Base-by-base conservation (phyloP, 2,888 invertebrate species). In the Acronicta aceris region DNA sequence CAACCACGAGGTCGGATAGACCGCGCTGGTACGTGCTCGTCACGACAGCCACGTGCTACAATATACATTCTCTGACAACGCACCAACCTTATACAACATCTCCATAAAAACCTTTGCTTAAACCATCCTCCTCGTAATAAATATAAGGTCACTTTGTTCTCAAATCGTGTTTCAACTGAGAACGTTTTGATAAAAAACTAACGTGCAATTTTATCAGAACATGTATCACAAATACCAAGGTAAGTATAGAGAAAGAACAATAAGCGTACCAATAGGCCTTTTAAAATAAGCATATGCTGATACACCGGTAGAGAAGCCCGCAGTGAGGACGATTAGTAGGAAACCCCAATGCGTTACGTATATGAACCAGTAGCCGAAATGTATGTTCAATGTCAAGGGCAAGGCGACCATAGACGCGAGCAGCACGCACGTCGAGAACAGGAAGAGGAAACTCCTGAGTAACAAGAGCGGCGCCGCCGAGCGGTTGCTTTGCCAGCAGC, bases 271-370 rank as follows among this genome's bases (percentile, higher is more conserved):
- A 58, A 90, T 89, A 62, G 86, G 87, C 49, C 73, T 80, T 56
- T 78, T 82, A 69, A 87, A 86, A 71, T 84, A 87, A 71, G 81
- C 87, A 58, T 82, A 84, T 69, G 86, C 86, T 13, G 90, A 88
- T 48, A 90, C 86, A 48, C 81, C 74, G n/a, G 88, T 82, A 15
- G 84, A 85, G 78, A 88, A 90, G 59, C 83, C 87, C 53, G 79
- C 75, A 27, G 86, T 87, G 53, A 89, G 72, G 58, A 88, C 87
- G 30, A 89, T 83, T 52, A 90, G 76, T 57, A 91, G 65, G 69
- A 90, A 88, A 48, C 89, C 90, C 95, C 95, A 95, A 81, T 94
- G 89, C 12, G 93, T 90, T 57, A 94, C 81, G 82, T 93, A 95
- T 75, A 95, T 90, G 79, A 90, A 89, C 92, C 94, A 94, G 75